Evolutionary conservation across 37 sponge, comb jelly and placozoan species (phyloP), one percentile per base, ranked within the genome.

Genomic region (Axinella damicornis): DNA sequence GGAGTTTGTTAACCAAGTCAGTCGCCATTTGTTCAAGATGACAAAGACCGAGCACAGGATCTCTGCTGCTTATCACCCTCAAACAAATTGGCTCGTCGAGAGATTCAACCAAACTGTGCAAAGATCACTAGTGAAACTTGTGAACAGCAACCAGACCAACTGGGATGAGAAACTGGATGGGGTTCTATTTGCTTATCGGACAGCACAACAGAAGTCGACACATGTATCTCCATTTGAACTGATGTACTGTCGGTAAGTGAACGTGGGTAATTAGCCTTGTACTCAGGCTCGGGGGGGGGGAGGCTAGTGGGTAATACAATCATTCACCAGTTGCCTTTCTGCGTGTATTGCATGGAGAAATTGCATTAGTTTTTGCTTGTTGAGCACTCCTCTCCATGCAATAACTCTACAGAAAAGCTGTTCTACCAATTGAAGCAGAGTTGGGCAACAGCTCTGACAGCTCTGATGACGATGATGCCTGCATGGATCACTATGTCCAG

Each of bases 1-100:
- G 82, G 71, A 81, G 28, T 68, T 68, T 68, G 82, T 81, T 27
- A 81, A 81, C 36, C 71, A 38, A 39, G 58, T 81, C n/a, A 69
- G 69, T 58, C 24, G 41, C 70, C 21, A 53, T 19, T 52, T 81
- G 20, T 81, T 81, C 58, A 55, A 39, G 68, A 46, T 46, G 46
- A 46, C 46, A 4, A 81, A 81, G 53, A 69, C 71, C 20, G 38
- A 65, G 31, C 56, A 69, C 82, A 81, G 55, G 56, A 68, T 81
- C 58, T 81, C 82, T 53, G 39, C 71, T 41, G 71, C 82, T 27
- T 81, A 81, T 71, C 82, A 81, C 38, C 82, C 80, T 24, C 80
- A 79, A 79, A 79, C 80, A 19, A 79, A 79, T 63, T 65, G 80
- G 32, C 40, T 79, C 22, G 65, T 79, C 18, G 80, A 64, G 52